Evolutionary conservation across 2,888 invertebrate genomes (phyloP).

Genomic region (Andrena dorsata): DNA sequence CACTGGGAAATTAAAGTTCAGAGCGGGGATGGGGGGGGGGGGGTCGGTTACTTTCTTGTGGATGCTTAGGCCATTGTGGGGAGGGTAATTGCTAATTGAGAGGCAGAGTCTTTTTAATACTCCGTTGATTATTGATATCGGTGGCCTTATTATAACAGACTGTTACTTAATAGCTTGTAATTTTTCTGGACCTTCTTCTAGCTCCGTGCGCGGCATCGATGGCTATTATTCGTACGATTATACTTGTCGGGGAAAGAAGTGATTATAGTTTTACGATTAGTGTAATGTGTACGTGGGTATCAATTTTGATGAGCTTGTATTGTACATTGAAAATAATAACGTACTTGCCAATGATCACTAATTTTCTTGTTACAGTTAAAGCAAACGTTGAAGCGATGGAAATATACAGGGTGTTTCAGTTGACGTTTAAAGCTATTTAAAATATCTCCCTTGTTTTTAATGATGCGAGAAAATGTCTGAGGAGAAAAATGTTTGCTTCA

Average conservation of each 20-base stretch:
- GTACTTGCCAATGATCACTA: not conserved
- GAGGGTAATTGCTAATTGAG: constrained; percentile 5
- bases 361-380: not conserved
- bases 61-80: not conserved
- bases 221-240: not conserved
- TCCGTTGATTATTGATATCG: not conserved
- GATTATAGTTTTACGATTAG: not conserved
- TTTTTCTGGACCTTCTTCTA: not conserved
- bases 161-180: constrained; percentile 8
- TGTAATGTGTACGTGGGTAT: not conserved
- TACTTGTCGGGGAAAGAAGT: not conserved
- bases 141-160: not conserved
- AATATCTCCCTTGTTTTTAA: no score
- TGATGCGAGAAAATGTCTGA: no score
- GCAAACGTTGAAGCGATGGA: no score
- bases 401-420: no score
- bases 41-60: not conserved
- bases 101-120: not conserved
- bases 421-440: no score
- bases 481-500: no score
- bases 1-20: constrained; percentile 45
- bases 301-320: not conserved
- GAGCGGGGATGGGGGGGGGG: constrained; percentile 5
- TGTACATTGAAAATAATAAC: not conserved
- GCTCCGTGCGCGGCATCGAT: not conserved